A percentile compares a stretch with the other conserved stretches of the same genome.
These are phyloP conservation scores for Aricia agestis DNA, from an alignment of 1,140 invertebrate genomes.

Conservation along the genomic window DNA sequence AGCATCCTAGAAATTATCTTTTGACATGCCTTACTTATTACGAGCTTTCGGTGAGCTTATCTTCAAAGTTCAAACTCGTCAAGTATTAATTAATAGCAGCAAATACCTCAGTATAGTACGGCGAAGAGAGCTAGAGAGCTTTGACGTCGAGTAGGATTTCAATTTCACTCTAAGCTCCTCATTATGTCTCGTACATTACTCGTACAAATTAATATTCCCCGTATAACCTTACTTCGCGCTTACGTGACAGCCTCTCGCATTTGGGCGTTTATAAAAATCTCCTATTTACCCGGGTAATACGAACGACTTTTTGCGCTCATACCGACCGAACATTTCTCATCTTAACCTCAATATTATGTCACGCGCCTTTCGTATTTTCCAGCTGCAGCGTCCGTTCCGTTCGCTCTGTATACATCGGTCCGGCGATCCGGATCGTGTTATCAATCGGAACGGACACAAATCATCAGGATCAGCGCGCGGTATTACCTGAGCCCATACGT, in stretches of 20 bases:
- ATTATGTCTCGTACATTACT: background rate
- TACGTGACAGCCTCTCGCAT: background rate
- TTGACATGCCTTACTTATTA: background rate
- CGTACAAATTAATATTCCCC: background rate
- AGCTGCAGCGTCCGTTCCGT: background rate
- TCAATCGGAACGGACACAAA: background rate
- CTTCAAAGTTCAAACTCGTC: background rate
- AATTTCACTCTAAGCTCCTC: background rate
- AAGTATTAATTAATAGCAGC: background rate
- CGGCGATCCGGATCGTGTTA: background rate
- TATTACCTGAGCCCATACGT: conserved; percentile 9
- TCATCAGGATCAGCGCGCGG: background rate
- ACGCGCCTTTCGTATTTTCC: background rate
- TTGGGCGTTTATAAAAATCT: background rate
- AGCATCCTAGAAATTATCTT: conserved; percentile 10
- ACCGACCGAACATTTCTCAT: background rate
- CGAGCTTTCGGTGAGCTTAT: background rate
- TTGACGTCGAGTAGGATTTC: background rate
- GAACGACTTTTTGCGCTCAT: background rate
- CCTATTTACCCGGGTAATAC: background rate
- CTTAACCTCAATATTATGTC: background rate
- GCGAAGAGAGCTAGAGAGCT: background rate
- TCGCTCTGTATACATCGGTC: background rate
- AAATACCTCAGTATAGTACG: background rate
- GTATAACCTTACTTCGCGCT: background rate